These are phyloP conservation scores for Diarsia mendica DNA, from an alignment of 2,888 invertebrate species.

Conservation along the genomic window DNA sequence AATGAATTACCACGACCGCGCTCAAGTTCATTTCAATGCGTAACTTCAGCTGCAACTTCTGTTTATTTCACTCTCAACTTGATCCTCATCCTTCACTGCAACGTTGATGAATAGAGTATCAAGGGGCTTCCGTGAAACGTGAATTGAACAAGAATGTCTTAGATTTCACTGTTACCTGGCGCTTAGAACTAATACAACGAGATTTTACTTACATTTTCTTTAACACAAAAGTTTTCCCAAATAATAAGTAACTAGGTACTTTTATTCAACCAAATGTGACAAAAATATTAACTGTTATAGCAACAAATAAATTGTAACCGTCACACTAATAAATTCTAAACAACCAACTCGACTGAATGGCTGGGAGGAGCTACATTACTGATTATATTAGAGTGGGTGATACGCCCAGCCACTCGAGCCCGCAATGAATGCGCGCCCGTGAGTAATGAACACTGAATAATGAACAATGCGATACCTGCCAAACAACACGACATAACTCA, in stretches of 20 bases:
- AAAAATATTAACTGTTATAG: slow-evolving; percentile 11
- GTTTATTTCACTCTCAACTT: slow-evolving; percentile 31
- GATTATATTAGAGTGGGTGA: slow-evolving; percentile 43
- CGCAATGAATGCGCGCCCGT: slow-evolving; percentile 57
- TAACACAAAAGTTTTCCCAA: background rate
- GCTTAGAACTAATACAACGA: background rate
- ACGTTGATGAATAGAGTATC: slow-evolving; percentile 9
- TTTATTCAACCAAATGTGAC: background rate
- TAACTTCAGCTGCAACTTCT: slow-evolving; percentile 11
- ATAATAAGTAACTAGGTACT: background rate
- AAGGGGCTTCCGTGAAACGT: slow-evolving; percentile 1
- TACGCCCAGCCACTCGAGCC: slow-evolving; percentile 50
- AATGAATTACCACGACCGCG: background rate
- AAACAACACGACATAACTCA: slow-evolving; percentile 68
- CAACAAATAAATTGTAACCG: slow-evolving; percentile 1
- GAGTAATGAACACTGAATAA: slow-evolving; percentile 71
- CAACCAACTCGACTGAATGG: slow-evolving; percentile 42
- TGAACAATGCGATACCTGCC: slow-evolving; percentile 62
- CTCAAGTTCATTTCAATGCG: slow-evolving; percentile 20
- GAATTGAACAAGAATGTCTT: slow-evolving; percentile 2
- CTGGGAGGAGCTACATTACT: slow-evolving; percentile 57
- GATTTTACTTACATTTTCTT: background rate
- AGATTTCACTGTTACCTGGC: background rate
- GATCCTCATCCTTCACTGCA: background rate
- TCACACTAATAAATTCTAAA: slow-evolving; percentile 39